Evolutionary conservation across 2,113 vertebrate genomes (phyloP), one percentile per base, ranked within the genome.

Genomic region (Ovis aries): DNA sequence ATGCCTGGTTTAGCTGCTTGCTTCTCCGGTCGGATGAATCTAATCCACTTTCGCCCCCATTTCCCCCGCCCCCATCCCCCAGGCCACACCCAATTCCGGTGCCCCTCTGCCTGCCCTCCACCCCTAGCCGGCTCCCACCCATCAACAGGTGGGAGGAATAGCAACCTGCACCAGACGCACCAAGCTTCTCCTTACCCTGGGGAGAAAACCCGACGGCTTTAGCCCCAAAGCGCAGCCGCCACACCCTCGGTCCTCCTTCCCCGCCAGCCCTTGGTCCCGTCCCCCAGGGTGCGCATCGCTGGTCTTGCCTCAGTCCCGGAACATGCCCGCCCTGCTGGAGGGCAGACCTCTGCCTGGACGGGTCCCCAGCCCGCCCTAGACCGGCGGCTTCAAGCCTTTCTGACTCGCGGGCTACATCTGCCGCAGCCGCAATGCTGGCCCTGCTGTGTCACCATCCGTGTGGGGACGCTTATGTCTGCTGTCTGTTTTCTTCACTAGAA

Each of bases 121-220:
- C 90, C 3, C 15, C 40, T 7, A 48, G 80, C 31, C 11, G 7
- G n/a, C 31, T 52, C 92, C 43, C 3, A 3, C 48, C 50, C 45
- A 4, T 12, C 1, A 0, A 21, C 8, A 82, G 40, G 74, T 12
- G 60, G 2, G 9, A 23, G 19, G 36, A 6, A 31, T 6, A 31
- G 8, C 25, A 53, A 2, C 33, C 33, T 36, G 17, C 43, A 43
- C 21, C 27, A 67, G 83, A 59, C 0, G 27, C 45, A 27, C 29
- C 48, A 0, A 13, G 52, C 31, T 27, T 57, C 45, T 23, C 19
- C 1, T 3, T 62, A 45, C 29, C 48, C 40, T 4, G 10, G 45
- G 60, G 33, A 83, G 45, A 57, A 71, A 62, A 53, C 45, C 43
- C 17, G 5, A 1, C 6, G 3, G 6, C 16, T 45, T 67, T 1